These are phyloP conservation scores for Arge pagana DNA, from an alignment of 2,888 invertebrate species.

Conservation along the genomic window DNA sequence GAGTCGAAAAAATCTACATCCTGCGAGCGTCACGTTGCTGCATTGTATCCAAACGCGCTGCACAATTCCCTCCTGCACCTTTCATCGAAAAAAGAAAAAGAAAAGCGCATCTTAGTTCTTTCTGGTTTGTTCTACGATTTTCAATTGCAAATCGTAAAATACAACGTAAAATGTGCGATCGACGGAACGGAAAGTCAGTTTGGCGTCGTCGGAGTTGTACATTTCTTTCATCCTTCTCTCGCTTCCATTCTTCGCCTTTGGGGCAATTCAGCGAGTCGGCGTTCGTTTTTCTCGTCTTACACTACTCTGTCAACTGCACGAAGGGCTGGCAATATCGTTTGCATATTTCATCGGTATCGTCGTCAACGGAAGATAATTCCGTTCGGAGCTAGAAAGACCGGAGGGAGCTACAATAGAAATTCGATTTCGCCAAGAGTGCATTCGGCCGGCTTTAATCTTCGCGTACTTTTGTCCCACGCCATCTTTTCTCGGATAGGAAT, in stretches of 20 bases:
- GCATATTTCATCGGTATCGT: conserved; percentile 14
- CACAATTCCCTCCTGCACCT: no score
- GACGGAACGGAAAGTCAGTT: no score
- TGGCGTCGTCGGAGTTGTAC: no score
- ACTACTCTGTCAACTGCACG: background rate
- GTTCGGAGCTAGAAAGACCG: conserved; percentile 6
- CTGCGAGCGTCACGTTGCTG: no score
- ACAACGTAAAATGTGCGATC: no score
- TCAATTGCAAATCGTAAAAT: no score
- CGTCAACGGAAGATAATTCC: conserved; percentile 11
- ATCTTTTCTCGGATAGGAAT: conserved; percentile 13
- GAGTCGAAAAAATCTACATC: no score
- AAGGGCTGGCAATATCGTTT: background rate
- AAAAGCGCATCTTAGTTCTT: no score
- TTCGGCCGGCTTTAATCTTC: conserved; percentile 15
- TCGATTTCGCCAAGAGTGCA: conserved; percentile 18
- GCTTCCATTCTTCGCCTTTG: background rate
- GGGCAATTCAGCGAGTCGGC: background rate
- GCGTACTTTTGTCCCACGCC: conserved; percentile 14
- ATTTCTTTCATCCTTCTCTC: background rate
- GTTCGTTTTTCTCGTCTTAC: background rate
- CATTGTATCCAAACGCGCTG: no score
- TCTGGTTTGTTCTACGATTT: no score
- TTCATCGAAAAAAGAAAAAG: no score
- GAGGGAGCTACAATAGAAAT: conserved; percentile 14